Conservation (phyloP, 2,888 invertebrate genomes). For the Apamea epomidion region DNA sequence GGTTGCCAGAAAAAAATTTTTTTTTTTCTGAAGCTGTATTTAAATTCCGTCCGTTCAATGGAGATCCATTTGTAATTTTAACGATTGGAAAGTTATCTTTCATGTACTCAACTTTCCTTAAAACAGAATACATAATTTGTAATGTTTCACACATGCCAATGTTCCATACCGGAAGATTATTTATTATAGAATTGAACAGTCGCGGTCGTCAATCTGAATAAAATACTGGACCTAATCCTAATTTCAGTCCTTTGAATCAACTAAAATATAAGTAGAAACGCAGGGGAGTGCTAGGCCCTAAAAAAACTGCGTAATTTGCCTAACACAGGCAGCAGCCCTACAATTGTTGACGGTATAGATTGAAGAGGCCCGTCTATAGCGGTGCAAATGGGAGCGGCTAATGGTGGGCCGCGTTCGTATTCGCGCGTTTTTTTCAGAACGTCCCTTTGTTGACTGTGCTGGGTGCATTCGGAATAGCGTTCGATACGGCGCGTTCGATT, state of each 20-base stretch:
- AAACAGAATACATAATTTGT: not conserved
- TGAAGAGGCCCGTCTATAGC: conserved; percentile 87
- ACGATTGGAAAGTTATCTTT: not conserved
- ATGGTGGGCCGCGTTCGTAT: conserved; percentile 87
- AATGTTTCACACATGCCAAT: not conserved
- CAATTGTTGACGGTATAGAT: conserved; percentile 87
- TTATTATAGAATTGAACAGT: not conserved
- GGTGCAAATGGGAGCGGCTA: conserved; percentile 88
- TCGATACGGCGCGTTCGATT: conserved; percentile 82
- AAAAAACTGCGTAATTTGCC: conserved; percentile 11
- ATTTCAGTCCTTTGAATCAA: not conserved
- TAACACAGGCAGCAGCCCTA: conserved; percentile 72
- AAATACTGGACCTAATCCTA: not conserved
- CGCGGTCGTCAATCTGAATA: not conserved
- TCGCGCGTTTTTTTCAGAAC: conserved; percentile 88
- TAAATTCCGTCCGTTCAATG: not conserved
- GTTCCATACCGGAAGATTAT: not conserved
- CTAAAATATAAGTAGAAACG: not conserved
- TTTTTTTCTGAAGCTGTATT: not conserved
- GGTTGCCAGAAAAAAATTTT: conserved; percentile 71
- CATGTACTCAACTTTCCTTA: not conserved
- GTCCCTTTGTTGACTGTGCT: conserved; percentile 88
- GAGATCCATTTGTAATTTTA: not conserved
- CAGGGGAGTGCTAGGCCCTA: not conserved
- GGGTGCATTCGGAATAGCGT: conserved; percentile 86